Evolutionary conservation across 2,113 vertebrate species (phyloP).

Genomic region (Siniperca knerii): DNA sequence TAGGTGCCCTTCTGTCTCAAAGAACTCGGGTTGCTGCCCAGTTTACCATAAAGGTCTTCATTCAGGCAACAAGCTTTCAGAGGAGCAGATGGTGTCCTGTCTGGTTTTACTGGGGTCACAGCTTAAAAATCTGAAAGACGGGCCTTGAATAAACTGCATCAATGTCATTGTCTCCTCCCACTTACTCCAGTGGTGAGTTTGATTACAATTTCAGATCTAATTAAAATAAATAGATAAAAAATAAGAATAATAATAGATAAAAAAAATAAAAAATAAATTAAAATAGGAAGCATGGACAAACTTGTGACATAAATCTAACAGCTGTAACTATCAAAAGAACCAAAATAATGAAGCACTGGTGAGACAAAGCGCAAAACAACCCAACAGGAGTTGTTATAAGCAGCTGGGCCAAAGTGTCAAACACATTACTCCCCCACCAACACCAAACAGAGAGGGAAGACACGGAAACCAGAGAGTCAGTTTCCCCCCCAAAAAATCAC

Average conservation of each 20-base stretch:
- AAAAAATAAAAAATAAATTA: too few species aligned
- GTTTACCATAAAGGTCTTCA: slow-evolving; percentile 62
- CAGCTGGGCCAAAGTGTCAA: slow-evolving; percentile 64
- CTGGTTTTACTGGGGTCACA: slow-evolving; percentile 68
- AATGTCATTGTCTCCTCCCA: slow-evolving; percentile 27
- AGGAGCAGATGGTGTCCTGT: slow-evolving; percentile 73
- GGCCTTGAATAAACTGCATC: slow-evolving; percentile 41
- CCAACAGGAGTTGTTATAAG: slow-evolving; percentile 42
- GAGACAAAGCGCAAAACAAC: slow-evolving; percentile 39
- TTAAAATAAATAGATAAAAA: not conserved
- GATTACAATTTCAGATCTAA: slow-evolving; percentile 37
- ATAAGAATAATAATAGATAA: too few species aligned
- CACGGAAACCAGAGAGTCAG: slow-evolving; percentile 30
- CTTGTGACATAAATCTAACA: not conserved
- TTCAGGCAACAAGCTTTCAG: slow-evolving; percentile 52
- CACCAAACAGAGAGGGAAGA: slow-evolving; percentile 31
- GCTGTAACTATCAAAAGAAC: not conserved
- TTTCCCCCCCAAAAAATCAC: not conserved
- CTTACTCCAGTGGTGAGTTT: slow-evolving; percentile 27
- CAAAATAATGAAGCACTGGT: slow-evolving; percentile 6
- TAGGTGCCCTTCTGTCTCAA: slow-evolving; percentile 59
- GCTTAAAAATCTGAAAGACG: slow-evolving; percentile 60
- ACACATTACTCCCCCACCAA: slow-evolving; percentile 43
- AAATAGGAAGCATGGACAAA: not conserved
- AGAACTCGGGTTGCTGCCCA: slow-evolving; percentile 21